Evolutionary conservation across 2,888 invertebrate species (phyloP).

Genomic region (Microdon myrmicae): DNA sequence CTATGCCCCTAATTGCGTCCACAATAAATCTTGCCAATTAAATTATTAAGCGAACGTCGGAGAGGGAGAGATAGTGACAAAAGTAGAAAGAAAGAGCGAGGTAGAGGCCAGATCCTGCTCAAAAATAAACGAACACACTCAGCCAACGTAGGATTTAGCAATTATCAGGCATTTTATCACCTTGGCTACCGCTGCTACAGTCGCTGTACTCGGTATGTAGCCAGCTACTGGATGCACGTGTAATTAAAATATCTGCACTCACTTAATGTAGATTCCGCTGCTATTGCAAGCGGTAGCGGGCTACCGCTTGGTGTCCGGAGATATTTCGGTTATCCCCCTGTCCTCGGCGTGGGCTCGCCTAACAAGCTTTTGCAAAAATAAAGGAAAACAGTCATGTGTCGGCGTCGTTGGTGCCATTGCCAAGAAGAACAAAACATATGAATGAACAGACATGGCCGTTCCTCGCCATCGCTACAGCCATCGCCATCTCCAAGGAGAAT

Average conservation of each 20-base stretch:
- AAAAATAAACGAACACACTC: constrained; percentile 2
- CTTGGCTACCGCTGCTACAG: constrained; percentile 48
- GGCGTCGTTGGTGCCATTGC: constrained; percentile 23
- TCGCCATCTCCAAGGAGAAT: constrained; percentile 52
- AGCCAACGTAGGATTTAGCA: constrained; percentile 55
- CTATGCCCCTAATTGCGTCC: constrained; percentile 62
- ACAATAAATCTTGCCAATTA: constrained; percentile 67
- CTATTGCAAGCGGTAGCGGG: constrained; percentile 25
- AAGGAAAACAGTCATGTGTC: constrained; percentile 37
- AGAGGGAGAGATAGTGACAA: too few relatives aligned
- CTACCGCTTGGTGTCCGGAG: constrained; percentile 38
- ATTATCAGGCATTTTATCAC: constrained; percentile 64
- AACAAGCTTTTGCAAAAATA: constrained; percentile 60
- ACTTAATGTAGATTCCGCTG: constrained; percentile 46
- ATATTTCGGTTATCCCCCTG: constrained; percentile 27
- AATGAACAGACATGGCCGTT: constrained; percentile 38
- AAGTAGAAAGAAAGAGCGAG: too few relatives aligned
- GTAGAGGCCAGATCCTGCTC: too few relatives aligned
- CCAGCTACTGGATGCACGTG: constrained; percentile 52
- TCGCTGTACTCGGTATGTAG: constrained; percentile 6
- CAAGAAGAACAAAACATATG: constrained; percentile 53
- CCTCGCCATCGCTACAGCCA: constrained; percentile 13
- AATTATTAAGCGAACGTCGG: constrained; percentile 60
- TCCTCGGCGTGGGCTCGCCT: constrained; percentile 61
- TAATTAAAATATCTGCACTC: constrained; percentile 64